Conservation (phyloP, 2,888 invertebrate genomes). For the Microctonus aethiopoides region DNA sequence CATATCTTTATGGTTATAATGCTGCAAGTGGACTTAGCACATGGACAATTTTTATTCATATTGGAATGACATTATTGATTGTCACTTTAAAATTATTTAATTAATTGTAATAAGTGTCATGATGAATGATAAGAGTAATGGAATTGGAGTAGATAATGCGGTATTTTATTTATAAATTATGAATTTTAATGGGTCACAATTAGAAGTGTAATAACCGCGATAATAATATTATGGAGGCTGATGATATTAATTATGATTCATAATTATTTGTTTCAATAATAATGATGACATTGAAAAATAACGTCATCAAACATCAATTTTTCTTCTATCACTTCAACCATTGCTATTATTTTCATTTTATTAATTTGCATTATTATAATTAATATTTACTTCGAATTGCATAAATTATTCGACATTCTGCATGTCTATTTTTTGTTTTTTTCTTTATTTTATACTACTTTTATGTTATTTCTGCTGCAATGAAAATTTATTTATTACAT, state of each 20-base stretch:
- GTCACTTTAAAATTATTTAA: constrained; percentile 48
- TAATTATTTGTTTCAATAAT: too few relatives aligned
- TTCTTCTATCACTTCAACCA: too few relatives aligned
- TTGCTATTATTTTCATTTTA: not conserved
- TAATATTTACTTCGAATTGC: not conserved
- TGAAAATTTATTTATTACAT: not conserved
- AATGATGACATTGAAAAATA: too few relatives aligned
- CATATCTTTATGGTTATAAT: constrained; percentile 41
- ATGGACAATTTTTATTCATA: constrained; percentile 50
- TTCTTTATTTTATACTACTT: not conserved
- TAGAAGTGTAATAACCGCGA: not conserved
- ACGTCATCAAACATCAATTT: too few relatives aligned
- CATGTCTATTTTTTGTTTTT: not conserved
- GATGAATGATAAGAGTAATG: not conserved
- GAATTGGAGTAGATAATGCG: not conserved
- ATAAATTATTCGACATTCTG: not conserved
- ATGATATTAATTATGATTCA: too few relatives aligned
- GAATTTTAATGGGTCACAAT: too few relatives aligned
- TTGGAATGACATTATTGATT: constrained; percentile 48
- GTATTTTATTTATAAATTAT: constrained; percentile 6
- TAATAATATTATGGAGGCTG: too few relatives aligned
- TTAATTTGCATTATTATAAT: not conserved
- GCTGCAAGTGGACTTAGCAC: constrained; percentile 47
- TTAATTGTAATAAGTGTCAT: constrained; percentile 41
- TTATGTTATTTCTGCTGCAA: too few relatives aligned